These are phyloP conservation scores for Galeruca laticollis DNA, from an alignment of 2,888 invertebrate species.

Conservation along the genomic window DNA sequence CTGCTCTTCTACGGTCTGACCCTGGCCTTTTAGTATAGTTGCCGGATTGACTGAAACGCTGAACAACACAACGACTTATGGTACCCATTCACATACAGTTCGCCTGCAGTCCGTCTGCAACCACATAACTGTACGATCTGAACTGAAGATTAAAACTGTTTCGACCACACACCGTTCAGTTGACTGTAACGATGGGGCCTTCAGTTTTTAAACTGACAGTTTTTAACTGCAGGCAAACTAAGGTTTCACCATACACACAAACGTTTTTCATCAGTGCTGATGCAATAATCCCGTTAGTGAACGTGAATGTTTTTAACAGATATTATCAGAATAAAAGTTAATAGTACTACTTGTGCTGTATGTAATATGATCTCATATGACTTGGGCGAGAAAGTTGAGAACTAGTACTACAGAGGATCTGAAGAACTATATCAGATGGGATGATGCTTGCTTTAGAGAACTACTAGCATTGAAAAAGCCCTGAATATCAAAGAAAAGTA, in stretches of 20 bases:
- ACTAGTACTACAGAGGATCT: constrained; percentile 30
- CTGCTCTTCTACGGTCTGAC: no score
- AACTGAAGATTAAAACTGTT: no score
- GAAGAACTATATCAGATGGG: constrained; percentile 21
- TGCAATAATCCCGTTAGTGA: not conserved
- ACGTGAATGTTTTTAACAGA: not conserved
- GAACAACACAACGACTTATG: no score
- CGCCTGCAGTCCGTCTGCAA: not conserved
- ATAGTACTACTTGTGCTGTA: not conserved
- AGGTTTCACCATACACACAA: no score
- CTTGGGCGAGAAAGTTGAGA: constrained; percentile 28
- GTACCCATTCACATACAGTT: not conserved
- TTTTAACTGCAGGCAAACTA: not conserved
- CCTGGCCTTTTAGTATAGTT: no score
- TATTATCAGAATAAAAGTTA: not conserved
- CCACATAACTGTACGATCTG: not conserved
- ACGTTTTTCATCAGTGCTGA: not conserved
- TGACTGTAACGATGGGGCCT: no score
- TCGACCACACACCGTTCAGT: no score
- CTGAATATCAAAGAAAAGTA: constrained; percentile 28
- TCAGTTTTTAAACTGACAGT: not conserved
- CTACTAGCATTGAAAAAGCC: constrained; percentile 19
- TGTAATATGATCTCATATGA: not conserved
- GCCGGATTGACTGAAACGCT: no score
- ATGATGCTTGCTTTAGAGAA: constrained; percentile 26